These are phyloP conservation scores for Listronotus bonariensis DNA, from an alignment of 1,140 invertebrate species.

Conservation along the genomic window DNA sequence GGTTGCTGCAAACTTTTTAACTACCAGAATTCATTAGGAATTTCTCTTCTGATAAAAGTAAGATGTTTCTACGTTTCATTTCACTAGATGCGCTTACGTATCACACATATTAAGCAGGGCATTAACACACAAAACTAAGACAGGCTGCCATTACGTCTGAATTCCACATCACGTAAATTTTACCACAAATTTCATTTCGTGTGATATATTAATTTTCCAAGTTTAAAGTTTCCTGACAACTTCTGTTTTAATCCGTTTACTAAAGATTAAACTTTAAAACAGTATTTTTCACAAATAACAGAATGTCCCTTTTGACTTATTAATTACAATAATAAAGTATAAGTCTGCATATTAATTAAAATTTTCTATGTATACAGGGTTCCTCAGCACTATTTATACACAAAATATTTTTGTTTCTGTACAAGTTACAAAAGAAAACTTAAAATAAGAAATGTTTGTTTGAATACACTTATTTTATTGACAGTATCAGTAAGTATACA, in stretches of 20 bases:
- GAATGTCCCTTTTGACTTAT: too few relatives aligned
- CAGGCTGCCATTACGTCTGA: constrained; percentile 2
- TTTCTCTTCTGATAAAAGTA: constrained; percentile 54
- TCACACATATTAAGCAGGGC: constrained; percentile 50
- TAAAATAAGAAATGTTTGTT: too few relatives aligned
- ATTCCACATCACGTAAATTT: constrained; percentile 20
- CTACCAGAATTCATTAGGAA: constrained; percentile 56
- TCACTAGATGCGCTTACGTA: constrained; percentile 52
- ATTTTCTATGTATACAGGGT: too few relatives aligned
- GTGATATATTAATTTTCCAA: background rate
- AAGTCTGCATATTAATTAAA: too few relatives aligned
- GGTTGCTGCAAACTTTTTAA: constrained; percentile 55
- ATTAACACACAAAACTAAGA: constrained; percentile 42
- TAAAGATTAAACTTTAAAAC: too few relatives aligned
- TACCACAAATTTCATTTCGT: constrained; percentile 9
- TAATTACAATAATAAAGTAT: too few relatives aligned
- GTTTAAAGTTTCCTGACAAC: background rate
- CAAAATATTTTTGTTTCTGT: too few relatives aligned
- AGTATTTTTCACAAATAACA: too few relatives aligned
- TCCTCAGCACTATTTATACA: too few relatives aligned
- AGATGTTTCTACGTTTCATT: constrained; percentile 56
- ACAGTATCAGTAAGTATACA: too few relatives aligned
- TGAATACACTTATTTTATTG: too few relatives aligned
- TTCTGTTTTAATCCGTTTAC: background rate
- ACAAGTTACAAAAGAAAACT: too few relatives aligned